These are phyloP conservation scores for Myiozetetes cayanensis DNA, from an alignment of 2,113 vertebrate genomes.

Conservation along the genomic window DNA sequence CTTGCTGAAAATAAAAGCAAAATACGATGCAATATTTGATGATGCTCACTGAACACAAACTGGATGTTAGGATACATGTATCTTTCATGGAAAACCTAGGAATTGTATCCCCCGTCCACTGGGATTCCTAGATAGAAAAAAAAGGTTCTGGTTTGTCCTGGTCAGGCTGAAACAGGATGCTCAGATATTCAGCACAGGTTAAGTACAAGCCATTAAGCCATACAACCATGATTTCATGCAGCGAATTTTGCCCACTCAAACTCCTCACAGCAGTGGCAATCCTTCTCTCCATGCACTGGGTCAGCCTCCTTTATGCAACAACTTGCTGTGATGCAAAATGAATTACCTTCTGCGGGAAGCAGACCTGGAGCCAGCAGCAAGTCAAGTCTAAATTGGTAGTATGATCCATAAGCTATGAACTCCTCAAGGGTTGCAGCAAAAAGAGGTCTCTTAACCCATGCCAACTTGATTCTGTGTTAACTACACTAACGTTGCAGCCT, in stretches of 20 bases:
- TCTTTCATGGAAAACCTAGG: not conserved
- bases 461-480: not conserved
- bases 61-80: not conserved
- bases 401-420: not conserved
- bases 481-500: not conserved
- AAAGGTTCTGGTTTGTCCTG: not conserved
- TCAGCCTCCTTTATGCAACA: not conserved
- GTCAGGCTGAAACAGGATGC: not conserved
- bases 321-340: not conserved
- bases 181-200: not conserved
- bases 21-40: fast-evolving
- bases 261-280: not conserved
- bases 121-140: not conserved
- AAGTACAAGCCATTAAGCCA: not conserved
- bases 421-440: not conserved
- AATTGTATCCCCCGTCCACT: not conserved
- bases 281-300: not conserved
- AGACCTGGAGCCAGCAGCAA: not conserved
- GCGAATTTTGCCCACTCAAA: not conserved
- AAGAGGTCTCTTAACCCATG: not conserved
- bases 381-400: not conserved
- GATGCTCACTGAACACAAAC: not conserved
- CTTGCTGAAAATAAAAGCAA: not conserved
- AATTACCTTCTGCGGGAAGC: not conserved
- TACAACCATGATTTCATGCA: not conserved